These are phyloP conservation scores for Notamacropus eugenii DNA, from an alignment of 2,797 vertebrate genomes.

Conservation along the genomic window DNA sequence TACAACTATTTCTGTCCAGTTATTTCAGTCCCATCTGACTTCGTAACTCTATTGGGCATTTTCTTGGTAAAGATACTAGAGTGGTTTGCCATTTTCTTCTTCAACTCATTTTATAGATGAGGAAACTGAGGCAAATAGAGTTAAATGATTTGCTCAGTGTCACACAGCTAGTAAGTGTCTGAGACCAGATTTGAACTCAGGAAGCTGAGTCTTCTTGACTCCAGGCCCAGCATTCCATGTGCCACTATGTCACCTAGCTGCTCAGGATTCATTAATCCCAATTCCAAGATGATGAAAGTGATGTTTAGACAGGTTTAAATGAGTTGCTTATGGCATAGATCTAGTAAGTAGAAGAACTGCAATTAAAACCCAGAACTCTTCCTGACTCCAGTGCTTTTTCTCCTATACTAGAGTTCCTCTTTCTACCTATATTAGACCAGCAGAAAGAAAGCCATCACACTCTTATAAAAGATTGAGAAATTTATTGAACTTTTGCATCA, in stretches of 20 bases:
- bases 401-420: neutral
- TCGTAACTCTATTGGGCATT: neutral
- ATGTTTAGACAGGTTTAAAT: neutral
- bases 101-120: neutral
- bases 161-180: neutral
- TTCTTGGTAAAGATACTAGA: neutral
- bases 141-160: neutral
- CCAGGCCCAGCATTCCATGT: neutral
- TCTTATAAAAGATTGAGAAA: constrained; percentile 7
- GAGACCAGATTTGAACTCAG: neutral
- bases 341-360: neutral
- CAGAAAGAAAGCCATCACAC: neutral
- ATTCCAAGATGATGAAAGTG: neutral
- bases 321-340: neutral
- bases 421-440: neutral
- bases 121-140: neutral
- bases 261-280: neutral
- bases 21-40: neutral
- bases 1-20: neutral
- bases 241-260: neutral
- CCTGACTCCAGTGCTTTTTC: neutral
- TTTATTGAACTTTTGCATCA: constrained; percentile 2
- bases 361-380: neutral
- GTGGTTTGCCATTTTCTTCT: neutral
- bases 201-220: neutral